Base-by-base conservation (phyloP, 2,888 invertebrate genomes). In the Thumatha senex region DNA sequence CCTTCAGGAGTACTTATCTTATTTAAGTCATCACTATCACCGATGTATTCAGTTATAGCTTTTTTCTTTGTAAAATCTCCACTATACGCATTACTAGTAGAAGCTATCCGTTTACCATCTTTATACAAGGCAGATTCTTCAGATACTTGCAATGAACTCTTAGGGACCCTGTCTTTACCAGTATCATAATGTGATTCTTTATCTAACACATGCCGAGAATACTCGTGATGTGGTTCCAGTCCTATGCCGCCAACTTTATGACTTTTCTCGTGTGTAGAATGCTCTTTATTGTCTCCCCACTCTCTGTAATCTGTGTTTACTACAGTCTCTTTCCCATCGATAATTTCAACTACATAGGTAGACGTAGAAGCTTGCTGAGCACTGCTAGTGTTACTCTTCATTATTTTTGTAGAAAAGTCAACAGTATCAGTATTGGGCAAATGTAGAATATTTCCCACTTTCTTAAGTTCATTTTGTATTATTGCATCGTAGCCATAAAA, bases 311-410 rank as follows among this genome's bases (percentile, higher is more conserved):
- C 89, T 60, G 91, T 89, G 55, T 94, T 94, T 10, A 94, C 85
- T 34, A 94, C 82, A 54, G 87, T 82, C 78, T 94, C 93, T 72
- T 93, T 92, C 2, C 94, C 94, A 71, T 94, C 93, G 31, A 94
- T 89, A 43, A 94, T 87, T 85, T 95, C 94, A 51, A 95, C 89
- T 3, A 92, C 92, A 66, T 94, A 95, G 41, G 94, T 94, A 7
- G 93, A 93, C 7, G 93, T 92, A 12, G 94, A 93, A 48, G 93
- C 93, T 80, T 94, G 93, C 46, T 93, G 89, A 43, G 91, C 89
- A 50, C 93, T 93, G 52, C 93, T 92, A 40, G 92, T 92, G 61
- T 92, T 91, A 61, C 93, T 92, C 66, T 94, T 92, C 51, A 93
- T 82, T 36, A 92, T 87, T 77, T 90, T 89, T 50, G 75, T 92